These are phyloP conservation scores for Bagarius yarrelli DNA, from an alignment of 2,113 vertebrate species.

Conservation along the genomic window DNA sequence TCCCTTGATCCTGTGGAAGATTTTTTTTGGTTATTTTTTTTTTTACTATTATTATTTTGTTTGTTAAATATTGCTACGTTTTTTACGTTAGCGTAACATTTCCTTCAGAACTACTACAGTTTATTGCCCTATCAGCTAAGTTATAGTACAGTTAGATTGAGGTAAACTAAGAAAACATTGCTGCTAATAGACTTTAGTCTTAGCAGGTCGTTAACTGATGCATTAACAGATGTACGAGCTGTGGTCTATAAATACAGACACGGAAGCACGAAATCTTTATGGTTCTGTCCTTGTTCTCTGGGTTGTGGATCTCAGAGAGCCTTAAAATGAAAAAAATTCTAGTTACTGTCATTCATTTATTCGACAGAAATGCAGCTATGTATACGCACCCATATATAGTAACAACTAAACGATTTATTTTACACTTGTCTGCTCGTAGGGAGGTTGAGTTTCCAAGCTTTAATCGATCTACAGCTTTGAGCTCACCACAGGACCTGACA, in stretches of 20 bases:
- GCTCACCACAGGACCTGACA: background rate
- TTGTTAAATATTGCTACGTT: no score
- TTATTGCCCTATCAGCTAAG: background rate
- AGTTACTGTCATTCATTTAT: background rate
- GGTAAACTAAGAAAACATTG: background rate
- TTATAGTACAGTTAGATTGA: background rate
- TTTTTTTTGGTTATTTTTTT: no score
- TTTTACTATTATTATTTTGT: no score
- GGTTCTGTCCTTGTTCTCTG: background rate
- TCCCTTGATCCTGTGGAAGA: no score
- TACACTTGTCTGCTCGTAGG: background rate
- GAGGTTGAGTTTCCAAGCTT: background rate
- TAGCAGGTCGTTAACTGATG: background rate
- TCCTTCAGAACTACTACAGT: background rate
- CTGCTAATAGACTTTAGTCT: background rate
- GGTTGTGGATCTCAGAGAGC: background rate
- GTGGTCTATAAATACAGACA: background rate
- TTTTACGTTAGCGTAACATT: no score
- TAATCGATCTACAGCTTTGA: background rate
- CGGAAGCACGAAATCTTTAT: background rate
- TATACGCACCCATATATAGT: background rate
- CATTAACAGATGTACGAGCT: background rate
- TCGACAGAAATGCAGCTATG: background rate
- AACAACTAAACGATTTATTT: background rate
- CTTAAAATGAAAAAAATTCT: background rate